phyloP scores from a whole-genome alignment of 30 jellyfish, hydroid and myxozoan species.

The Morbakka virulenta region DNA sequence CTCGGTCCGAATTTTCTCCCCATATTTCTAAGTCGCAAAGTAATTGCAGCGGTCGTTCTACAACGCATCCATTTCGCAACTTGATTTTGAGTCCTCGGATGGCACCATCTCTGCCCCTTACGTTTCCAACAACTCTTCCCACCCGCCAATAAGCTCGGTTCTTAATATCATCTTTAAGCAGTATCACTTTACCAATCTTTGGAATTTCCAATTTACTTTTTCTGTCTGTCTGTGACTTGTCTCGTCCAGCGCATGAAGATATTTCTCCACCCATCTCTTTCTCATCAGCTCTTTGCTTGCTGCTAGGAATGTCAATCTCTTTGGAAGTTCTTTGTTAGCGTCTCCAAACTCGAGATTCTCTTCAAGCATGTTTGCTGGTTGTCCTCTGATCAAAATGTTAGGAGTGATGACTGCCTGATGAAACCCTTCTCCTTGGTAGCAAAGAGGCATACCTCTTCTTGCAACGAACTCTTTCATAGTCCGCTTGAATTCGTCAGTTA shows the following conservation, averaged over 20 bases:
- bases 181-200: constrained; percentile 32
- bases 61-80: too few species aligned
- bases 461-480: constrained; percentile 26
- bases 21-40: too few species aligned
- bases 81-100: too few species aligned
- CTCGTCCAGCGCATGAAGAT: constrained; percentile 55
- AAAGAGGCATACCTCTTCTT: constrained; percentile 48
- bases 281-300: constrained; percentile 23
- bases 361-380: background rate
- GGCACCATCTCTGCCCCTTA: too few species aligned
- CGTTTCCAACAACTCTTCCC: constrained; percentile 54
- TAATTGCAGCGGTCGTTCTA: too few species aligned
- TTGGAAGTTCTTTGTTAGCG: background rate
- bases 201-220: background rate
- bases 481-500: constrained; percentile 9
- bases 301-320: background rate
- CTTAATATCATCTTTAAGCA: constrained; percentile 46
- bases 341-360: constrained; percentile 7
- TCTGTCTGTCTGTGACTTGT: background rate
- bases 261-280: constrained; percentile 17
- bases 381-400: constrained; percentile 3
- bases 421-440: too few species aligned
- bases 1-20: too few species aligned
- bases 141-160: constrained; percentile 25
- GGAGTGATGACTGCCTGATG: constrained; percentile 54